Base-by-base conservation (phyloP, 2,113 vertebrate species). In the Malurus melanocephalus region DNA sequence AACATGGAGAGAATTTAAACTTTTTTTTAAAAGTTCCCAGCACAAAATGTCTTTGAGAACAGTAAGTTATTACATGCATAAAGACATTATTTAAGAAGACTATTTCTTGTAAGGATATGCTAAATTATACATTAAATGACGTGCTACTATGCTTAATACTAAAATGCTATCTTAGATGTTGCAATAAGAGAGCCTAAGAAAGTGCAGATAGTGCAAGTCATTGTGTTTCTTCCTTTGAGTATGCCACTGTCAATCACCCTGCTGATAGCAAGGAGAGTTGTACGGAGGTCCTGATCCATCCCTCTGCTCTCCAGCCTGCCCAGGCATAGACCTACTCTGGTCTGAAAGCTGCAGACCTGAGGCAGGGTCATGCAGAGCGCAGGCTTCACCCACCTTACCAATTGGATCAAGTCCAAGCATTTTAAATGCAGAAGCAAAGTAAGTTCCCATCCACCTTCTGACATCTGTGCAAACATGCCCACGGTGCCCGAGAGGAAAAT, bases 341-440 rank as follows among this genome's bases (percentile, higher is more conserved):
- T 19, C 43, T 35, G 49, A 68, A 86, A 66, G 11, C 42, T 83
- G 46, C 43, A 55, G 56, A 80, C 6, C 21, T 53, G 57, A 71
- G n/a, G 4, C 32, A 52, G 24, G 9, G 17, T 57, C 20, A 3
- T n/a, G 15, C 14, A 66, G 42, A 69, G 19, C 16, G 10, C 23
- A 38, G n/a, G 6, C 3, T 87, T 79, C 1, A 0, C 19, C 79
- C 30, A 33, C 0, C 0, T 3, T 1, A 23, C 51, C 9, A 56
- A 13, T 6, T 84, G 61, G 35, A 78, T 49, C 5, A 11, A 46
- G 22, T 38, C 35, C 33, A 46, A 38, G 22, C 9, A 61, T 68
- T 68, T 42, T 43, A 60, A 79, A 11, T 6, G 7, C 17, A 79
- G 42, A 80, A 68, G 19, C 6, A 71, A 78, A 72, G 8, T 42